Evolutionary conservation across 1,140 invertebrate genomes (phyloP), one percentile per base, ranked within the genome.

Genomic region (Heliconius eleuchia): DNA sequence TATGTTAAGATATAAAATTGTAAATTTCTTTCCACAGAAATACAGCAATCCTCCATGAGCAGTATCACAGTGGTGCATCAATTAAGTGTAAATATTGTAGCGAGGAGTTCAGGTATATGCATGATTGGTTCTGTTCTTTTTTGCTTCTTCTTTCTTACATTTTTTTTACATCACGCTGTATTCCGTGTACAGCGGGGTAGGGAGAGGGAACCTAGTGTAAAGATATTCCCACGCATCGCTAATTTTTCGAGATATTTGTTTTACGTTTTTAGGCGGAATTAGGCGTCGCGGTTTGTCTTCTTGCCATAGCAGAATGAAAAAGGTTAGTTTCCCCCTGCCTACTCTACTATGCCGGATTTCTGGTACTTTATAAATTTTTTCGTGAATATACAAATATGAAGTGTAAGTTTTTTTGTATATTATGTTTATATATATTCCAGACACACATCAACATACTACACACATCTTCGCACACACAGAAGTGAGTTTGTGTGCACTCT

Each of bases 381-480:
- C 34, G 34, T 46, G 4, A 46, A 0, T 3, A 46, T 46, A 46
- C 13, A 46, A 46, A 16, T 46, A 46, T 46, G 13, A 3, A 16
- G 13, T 46, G 16, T 46, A 46, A 16, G 13, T 1, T 46, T 46
- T 23, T 46, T 16, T 16, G 13, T 46, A 46, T 46, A 46, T 57
- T 71, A 7, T 39, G 19, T 19, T 19, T 19, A 37, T 27, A 39
- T 19, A n/a, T 72, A 23, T 72, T 72, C 1, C 80, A 92, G 91
- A 52, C 92, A 92, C 77, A 71, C 80, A 19, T 92, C 92, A 0
- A 91, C 91, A 52, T 94, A 92, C 82, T 94, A 94, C 84, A 86
- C 91, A n/a, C 92, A 94, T 73, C n/a, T 94, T 55, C 88, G 91
- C n/a, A 91, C 89, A 39, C 92, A 94, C 80, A 81, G 90, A 9